These are phyloP conservation scores for Stichodactyla helianthus DNA, from an alignment of 64 coral and sea anemone genomes.

Conservation along the genomic window DNA sequence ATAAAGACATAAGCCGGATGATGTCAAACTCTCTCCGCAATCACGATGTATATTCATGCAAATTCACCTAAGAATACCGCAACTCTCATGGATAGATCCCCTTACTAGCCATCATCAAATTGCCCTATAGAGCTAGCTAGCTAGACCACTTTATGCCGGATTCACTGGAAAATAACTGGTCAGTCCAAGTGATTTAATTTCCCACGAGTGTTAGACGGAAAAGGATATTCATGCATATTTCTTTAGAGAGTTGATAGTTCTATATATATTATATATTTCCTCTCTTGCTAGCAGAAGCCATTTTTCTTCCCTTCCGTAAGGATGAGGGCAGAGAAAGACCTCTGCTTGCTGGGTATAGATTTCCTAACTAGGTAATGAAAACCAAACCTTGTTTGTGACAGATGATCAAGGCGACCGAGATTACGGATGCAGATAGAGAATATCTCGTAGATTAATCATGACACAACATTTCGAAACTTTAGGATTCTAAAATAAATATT, in stretches of 20 bases:
- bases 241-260: no score
- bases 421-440: not conserved
- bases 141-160: no score
- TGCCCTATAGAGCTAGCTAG: not conserved
- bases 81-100: not conserved
- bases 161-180: no score
- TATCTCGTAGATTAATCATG: not conserved
- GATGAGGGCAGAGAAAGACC: no score
- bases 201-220: no score
- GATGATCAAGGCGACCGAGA: not conserved
- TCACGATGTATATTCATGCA: not conserved
- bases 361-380: not conserved
- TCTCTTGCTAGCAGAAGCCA: not conserved
- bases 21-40: not conserved
- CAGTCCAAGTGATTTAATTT: no score
- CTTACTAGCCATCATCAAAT: not conserved
- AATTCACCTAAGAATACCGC: not conserved
- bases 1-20: not conserved
- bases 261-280: no score
- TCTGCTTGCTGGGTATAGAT: no score
- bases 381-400: not conserved
- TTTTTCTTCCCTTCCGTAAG: not conserved
- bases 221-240: no score
- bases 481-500: not conserved
- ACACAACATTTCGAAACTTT: not conserved